These are phyloP conservation scores for Drosophila chauvacae DNA, from an alignment of 1,140 invertebrate genomes.

Conservation along the genomic window DNA sequence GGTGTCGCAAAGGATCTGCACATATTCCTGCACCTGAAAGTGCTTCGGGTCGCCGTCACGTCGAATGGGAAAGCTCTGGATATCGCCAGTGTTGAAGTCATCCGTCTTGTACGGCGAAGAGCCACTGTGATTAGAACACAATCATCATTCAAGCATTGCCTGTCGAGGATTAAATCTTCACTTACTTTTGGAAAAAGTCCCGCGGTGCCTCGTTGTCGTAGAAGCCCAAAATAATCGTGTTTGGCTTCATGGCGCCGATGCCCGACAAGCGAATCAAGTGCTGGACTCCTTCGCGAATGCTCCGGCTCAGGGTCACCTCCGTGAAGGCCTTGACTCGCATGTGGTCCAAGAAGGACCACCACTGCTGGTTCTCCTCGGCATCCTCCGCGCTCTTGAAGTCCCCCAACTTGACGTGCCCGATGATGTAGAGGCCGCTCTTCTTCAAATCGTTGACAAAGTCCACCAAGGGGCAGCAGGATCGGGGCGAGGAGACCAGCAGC, in stretches of 20 bases:
- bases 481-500: constrained; percentile 95
- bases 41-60: constrained; percentile 70
- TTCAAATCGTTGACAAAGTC: constrained; percentile 99
- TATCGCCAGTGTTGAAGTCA: constrained; percentile 83
- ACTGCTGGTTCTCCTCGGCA: constrained; percentile 92
- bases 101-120: constrained; percentile 85
- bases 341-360: constrained; percentile 94
- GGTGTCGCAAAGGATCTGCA: constrained; percentile 94
- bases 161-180: background rate
- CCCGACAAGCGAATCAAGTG: constrained; percentile 97
- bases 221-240: constrained; percentile 97
- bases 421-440: constrained; percentile 97
- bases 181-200: constrained; percentile 90
- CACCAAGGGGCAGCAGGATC: constrained; percentile 95
- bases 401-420: constrained; percentile 95
- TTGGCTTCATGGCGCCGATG: constrained; percentile 99
- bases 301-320: constrained; percentile 94
- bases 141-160: background rate
- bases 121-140: constrained; percentile 61
- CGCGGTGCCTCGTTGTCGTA: constrained; percentile 90
- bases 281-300: constrained; percentile 94
- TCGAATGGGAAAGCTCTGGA: constrained; percentile 84
- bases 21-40: constrained; percentile 90
- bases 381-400: constrained; percentile 87
- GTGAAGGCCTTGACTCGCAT: constrained; percentile 98